Conservation (phyloP, 2,797 vertebrate species). For the Chrysocyon brachyurus region DNA sequence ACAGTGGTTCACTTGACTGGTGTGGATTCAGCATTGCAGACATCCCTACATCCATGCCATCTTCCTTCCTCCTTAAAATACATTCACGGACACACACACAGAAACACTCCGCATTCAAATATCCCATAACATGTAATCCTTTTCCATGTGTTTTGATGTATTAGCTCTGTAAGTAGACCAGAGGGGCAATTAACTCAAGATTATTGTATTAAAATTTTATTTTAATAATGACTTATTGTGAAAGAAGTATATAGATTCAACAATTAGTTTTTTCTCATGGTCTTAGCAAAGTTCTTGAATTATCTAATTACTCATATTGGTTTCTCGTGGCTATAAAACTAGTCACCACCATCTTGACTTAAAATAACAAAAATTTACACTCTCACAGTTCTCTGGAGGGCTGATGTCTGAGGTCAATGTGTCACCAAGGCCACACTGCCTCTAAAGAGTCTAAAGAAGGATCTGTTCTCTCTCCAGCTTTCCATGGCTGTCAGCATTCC, state of each 20-base stretch:
- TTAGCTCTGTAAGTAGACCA: not conserved
- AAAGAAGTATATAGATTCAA: not conserved
- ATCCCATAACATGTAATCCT: fast-evolving
- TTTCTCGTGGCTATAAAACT: not conserved
- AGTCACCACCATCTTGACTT: not conserved
- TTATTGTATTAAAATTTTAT: not conserved
- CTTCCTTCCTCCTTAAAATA: not conserved
- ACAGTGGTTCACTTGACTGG: not conserved
- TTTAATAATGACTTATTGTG: not conserved
- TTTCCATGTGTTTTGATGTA: not conserved
- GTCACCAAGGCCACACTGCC: too few relatives aligned
- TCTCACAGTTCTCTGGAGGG: not conserved
- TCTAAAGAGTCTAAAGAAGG: not conserved
- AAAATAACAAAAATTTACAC: not conserved
- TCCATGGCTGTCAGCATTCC: not conserved
- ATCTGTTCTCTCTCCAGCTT: not conserved
- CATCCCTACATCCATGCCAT: not conserved
- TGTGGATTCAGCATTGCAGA: not conserved
- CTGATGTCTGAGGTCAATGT: not conserved
- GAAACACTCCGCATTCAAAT: not conserved
- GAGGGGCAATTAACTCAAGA: not conserved
- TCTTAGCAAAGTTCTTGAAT: not conserved
- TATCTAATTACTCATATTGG: not conserved
- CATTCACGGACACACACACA: not conserved
- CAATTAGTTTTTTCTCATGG: not conserved